Evolutionary conservation across 2,888 invertebrate genomes (phyloP).

Genomic region (Dastarcus helophoroides): DNA sequence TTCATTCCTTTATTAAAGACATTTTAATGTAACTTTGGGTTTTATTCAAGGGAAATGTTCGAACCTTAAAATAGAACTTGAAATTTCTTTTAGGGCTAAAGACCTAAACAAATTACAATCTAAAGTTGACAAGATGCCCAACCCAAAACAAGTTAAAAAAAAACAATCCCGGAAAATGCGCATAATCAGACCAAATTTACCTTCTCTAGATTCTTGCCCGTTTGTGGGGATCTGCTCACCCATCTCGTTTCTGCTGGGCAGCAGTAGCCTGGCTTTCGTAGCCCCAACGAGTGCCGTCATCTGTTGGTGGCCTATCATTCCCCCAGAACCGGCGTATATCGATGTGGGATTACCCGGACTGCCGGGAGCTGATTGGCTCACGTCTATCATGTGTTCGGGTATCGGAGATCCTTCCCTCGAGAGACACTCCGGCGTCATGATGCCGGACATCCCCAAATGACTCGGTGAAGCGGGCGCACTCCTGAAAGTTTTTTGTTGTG

Average conservation of each 20-base stretch:
- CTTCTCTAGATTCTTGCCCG: conserved; percentile 34
- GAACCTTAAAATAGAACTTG: too few species aligned
- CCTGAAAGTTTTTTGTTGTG: too few species aligned
- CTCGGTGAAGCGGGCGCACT: conserved; percentile 92
- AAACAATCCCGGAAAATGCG: too few species aligned
- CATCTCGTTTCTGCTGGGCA: conserved; percentile 49
- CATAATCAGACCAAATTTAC: conserved; percentile 22
- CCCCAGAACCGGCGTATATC: conserved; percentile 37
- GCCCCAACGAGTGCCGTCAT: conserved; percentile 40
- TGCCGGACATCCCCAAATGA: conserved; percentile 74
- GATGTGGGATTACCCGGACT: conserved; percentile 47
- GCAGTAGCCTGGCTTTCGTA: conserved; percentile 40
- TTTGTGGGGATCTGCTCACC: conserved; percentile 38
- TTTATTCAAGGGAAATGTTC: too few species aligned
- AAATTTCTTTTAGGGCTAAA: too few species aligned
- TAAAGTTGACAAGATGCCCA: too few species aligned
- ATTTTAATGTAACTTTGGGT: too few species aligned
- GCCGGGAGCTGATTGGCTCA: conserved; percentile 36
- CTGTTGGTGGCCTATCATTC: conserved; percentile 38
- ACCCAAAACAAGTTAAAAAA: too few species aligned
- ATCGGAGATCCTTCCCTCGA: conserved; percentile 90
- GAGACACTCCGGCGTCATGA: conserved; percentile 70
- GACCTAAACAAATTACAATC: too few species aligned
- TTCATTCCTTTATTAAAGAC: too few species aligned
- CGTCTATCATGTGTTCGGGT: conserved; percentile 51